A percentile compares a stretch with the other conserved stretches of the same genome.
These are phyloP conservation scores for Hypotaenidia philippensis DNA, from an alignment of 2,797 vertebrate species.

Conservation along the genomic window DNA sequence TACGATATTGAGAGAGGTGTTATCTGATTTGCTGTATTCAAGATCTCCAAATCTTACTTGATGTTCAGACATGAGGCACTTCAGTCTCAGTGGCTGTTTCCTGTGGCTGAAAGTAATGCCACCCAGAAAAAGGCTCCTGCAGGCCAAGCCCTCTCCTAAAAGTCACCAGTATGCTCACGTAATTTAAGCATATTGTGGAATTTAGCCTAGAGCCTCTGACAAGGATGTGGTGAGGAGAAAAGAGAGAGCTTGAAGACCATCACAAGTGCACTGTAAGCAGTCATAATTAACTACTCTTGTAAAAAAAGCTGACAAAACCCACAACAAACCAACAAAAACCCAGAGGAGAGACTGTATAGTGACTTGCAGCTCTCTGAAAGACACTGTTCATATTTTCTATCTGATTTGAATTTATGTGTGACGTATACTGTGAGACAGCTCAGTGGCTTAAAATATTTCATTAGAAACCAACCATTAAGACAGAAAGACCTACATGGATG, in stretches of 20 bases:
- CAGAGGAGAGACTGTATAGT: neutral
- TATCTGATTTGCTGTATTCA: neutral
- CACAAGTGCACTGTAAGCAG: neutral
- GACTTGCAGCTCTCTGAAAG: neutral
- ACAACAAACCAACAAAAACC: fast-evolving
- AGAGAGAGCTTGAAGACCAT: neutral
- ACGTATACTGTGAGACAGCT: neutral
- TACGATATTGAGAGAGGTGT: neutral
- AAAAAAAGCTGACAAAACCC: neutral
- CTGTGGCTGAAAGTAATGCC: neutral
- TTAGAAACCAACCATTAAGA: neutral
- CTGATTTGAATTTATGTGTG: neutral
- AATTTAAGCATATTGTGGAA: neutral
- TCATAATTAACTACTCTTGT: neutral
- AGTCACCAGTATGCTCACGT: neutral
- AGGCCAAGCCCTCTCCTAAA: neutral
- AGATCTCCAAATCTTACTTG: neutral
- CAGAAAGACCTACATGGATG: neutral
- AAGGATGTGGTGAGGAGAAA: neutral
- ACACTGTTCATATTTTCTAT: neutral
- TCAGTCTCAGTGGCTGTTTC: neutral
- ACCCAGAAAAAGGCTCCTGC: neutral
- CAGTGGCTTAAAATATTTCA: conserved; percentile 2
- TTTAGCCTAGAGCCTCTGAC: neutral
- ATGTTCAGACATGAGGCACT: neutral